Percentiles rank a stretch among this genome's conserved stretches.
Evolutionary conservation across 2,888 invertebrate species (phyloP).

Genomic region (Caradrina clavipalpis): DNA sequence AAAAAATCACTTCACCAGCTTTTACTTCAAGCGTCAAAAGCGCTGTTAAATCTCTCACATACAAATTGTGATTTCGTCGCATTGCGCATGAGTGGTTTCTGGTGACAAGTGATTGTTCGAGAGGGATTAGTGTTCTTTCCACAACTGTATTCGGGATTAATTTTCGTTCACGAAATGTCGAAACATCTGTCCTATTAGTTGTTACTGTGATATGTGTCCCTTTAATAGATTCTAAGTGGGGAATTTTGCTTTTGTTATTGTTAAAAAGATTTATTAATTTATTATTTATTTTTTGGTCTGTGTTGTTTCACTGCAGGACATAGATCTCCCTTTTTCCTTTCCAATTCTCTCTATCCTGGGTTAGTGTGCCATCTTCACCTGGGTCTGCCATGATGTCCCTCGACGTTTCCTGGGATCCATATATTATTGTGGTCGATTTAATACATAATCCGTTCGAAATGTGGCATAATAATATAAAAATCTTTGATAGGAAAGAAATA

Average conservation of each 20-base stretch:
- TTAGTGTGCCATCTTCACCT: no score
- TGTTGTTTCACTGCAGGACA: background rate
- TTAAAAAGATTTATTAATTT: slow-evolving; percentile 31
- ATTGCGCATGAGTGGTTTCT: slow-evolving; percentile 81
- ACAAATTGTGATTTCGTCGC: slow-evolving; percentile 50
- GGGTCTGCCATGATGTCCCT: no score
- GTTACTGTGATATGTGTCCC: slow-evolving; percentile 62
- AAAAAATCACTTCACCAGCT: background rate
- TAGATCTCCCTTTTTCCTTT: no score
- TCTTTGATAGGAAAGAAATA: no score
- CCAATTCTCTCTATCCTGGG: no score
- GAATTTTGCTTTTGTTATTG: slow-evolving; percentile 31
- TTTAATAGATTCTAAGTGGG: slow-evolving; percentile 61
- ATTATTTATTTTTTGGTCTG: no score
- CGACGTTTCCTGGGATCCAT: no score
- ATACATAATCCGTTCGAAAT: no score
- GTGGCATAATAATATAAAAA: no score
- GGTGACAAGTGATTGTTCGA: slow-evolving; percentile 86
- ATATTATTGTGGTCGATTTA: no score
- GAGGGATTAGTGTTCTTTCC: slow-evolving; percentile 79
- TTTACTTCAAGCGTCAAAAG: slow-evolving; percentile 52
- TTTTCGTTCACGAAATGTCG: slow-evolving; percentile 78
- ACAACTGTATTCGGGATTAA: slow-evolving; percentile 80
- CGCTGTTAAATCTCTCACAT: slow-evolving; percentile 49
- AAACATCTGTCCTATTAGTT: slow-evolving; percentile 84